These are phyloP conservation scores for Halichoeres trimaculatus DNA, from an alignment of 2,113 vertebrate species.

Conservation along the genomic window DNA sequence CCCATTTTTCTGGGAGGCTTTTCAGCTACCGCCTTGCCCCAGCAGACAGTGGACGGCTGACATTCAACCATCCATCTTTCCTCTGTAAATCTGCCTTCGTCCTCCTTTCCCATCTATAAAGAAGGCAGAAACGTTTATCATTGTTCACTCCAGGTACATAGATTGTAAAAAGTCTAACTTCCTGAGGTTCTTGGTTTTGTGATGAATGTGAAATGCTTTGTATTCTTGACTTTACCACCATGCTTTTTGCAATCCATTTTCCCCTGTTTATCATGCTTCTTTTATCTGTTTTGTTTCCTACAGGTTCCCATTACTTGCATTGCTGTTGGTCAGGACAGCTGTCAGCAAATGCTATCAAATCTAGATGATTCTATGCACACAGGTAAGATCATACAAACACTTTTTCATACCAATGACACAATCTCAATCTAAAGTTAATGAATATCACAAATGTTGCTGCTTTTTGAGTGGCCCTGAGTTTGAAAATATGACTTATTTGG, in stretches of 20 bases:
- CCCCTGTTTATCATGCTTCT: slow-evolving; percentile 3
- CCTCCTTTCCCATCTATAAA: slow-evolving; percentile 26
- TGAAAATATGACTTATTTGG: background rate
- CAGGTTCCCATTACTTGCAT: slow-evolving; percentile 32
- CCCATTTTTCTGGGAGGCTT: slow-evolving; percentile 8
- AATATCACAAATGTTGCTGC: background rate
- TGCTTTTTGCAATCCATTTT: background rate
- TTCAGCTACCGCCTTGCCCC: slow-evolving; percentile 27
- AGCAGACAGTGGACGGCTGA: slow-evolving; percentile 17
- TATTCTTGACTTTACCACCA: slow-evolving; percentile 13
- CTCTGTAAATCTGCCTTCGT: slow-evolving; percentile 18
- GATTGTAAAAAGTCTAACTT: slow-evolving; percentile 30
- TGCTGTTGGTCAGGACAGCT: background rate
- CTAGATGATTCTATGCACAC: slow-evolving; percentile 2
- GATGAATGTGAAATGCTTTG: slow-evolving; percentile 4
- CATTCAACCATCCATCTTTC: slow-evolving; percentile 42
- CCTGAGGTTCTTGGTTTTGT: slow-evolving; percentile 9
- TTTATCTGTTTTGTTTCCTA: slow-evolving; percentile 7
- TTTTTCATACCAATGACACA: background rate
- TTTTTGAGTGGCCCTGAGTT: background rate
- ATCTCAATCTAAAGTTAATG: background rate
- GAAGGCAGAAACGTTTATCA: slow-evolving; percentile 27
- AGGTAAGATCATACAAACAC: slow-evolving; percentile 33
- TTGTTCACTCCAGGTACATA: slow-evolving; percentile 21
- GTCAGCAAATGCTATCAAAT: background rate